Base-by-base conservation (phyloP, 64 coral and sea anemone species). In the Actinia equina region DNA sequence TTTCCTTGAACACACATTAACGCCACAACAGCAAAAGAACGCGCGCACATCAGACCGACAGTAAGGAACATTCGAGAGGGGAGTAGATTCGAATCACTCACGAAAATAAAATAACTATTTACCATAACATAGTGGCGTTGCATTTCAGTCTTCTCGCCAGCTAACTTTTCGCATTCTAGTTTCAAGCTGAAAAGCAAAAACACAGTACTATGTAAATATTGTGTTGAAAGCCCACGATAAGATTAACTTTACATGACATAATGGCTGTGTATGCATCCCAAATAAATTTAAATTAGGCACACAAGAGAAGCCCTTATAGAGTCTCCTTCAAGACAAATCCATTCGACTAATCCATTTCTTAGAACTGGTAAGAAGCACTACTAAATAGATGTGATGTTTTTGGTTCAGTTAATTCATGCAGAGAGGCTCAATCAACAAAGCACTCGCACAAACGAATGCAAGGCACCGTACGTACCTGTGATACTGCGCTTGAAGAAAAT, bases 141-240 rank as follows among this genome's bases (percentile, higher is more conserved):
- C 97, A 99, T 99, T 58, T 99, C 97, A n/a, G 97, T 99, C 57
- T 99, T 99, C 71, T 99, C 97, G 82, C 90, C 94, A 88, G 97
- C 97, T 58, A 99, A 82, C 88, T 99, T 99, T 88, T 99, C 97
- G 88, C 97, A 99, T 89, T 99, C 97, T 87, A 99, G 89, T 88
- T 99, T 99, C 86, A 99, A 99, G 82, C 97, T 99, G 93, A 92
- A 99, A 92, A 83, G 91, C 87, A 88, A 97, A 92, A 94, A 91
- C 65, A 92, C 92, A 98, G 63, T 82, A 87, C 80, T 92, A 89
- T 94, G 93, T 95, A 92, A 99, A 99, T 99, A 99, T 93, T 88
- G 93, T 99, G 93, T 93, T 99, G 97, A 99, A 99, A 99, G 89
- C 88, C 87, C 30, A 61, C 93, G 97, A 99, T 95, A 95, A 94